Evolutionary conservation across 2,888 invertebrate species (phyloP).

Genomic region (Nomada flava): DNA sequence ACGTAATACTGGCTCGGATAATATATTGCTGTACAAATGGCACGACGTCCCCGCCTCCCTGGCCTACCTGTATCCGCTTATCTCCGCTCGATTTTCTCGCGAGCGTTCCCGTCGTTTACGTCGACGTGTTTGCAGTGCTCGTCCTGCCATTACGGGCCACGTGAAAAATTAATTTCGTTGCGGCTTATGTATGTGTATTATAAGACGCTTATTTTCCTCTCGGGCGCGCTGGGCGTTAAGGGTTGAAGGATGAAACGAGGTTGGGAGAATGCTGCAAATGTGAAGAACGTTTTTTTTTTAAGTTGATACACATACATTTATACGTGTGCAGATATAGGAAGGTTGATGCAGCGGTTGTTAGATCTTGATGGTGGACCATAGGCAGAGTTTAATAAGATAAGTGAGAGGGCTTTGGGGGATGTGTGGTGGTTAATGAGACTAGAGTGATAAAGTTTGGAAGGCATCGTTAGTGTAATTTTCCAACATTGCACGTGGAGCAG

Average conservation of each 20-base stretch:
- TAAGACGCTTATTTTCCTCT: neutral
- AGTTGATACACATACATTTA: neutral
- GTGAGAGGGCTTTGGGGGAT: neutral
- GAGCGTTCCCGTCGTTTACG: conserved; percentile 34
- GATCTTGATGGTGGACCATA: neutral
- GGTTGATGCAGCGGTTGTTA: neutral
- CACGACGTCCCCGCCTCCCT: conserved; percentile 44
- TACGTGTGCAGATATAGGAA: neutral
- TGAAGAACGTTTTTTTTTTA: neutral
- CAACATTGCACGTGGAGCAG: neutral
- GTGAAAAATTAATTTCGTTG: conserved; percentile 11
- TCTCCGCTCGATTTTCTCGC: conserved; percentile 67
- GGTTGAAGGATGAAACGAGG: neutral
- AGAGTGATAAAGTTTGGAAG: neutral
- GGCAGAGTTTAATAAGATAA: conserved; percentile 9
- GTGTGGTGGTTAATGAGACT: neutral
- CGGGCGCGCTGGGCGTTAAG: neutral
- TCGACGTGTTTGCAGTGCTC: conserved; percentile 18
- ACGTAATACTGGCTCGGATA: conserved; percentile 77
- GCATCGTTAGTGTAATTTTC: neutral
- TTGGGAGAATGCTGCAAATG: neutral
- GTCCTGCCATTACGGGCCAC: conserved; percentile 7
- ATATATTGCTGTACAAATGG: conserved; percentile 81
- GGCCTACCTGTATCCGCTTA: conserved; percentile 63
- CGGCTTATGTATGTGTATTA: neutral